phyloP scores from a whole-genome alignment of 2,888 invertebrate genomes.

The Eucriotettix oculatus region DNA sequence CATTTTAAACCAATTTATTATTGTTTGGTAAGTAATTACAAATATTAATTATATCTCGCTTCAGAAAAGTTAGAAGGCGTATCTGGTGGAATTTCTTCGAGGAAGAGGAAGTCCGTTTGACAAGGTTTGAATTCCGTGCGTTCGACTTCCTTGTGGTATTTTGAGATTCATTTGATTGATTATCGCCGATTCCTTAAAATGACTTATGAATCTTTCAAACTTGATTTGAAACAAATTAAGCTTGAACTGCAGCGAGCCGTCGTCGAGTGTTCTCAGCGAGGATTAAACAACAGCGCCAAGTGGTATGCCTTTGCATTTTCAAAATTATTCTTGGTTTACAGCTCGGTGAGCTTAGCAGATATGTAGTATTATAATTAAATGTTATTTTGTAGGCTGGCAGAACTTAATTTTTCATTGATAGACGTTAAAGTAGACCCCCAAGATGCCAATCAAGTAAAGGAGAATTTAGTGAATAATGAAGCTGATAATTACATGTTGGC shows the following conservation, averaged over 20 bases:
- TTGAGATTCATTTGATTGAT: too few relatives aligned
- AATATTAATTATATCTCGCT: too few relatives aligned
- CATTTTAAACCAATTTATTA: too few relatives aligned
- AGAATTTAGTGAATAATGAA: constrained; percentile 37
- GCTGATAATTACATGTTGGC: constrained; percentile 59
- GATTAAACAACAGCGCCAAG: constrained; percentile 65
- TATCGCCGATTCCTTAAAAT: constrained; percentile 14
- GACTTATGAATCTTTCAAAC: constrained; percentile 23
- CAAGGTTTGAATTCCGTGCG: too few relatives aligned
- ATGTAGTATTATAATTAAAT: constrained; percentile 3
- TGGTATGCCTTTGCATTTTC: constrained; percentile 33
- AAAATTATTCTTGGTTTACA: not conserved
- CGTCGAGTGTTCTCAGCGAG: constrained; percentile 59
- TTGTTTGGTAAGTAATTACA: too few relatives aligned
- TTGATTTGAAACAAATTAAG: constrained; percentile 45
- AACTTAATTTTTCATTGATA: constrained; percentile 60
- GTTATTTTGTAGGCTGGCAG: constrained; percentile 43
- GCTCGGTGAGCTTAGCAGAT: not conserved
- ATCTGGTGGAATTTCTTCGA: too few relatives aligned
- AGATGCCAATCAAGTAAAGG: constrained; percentile 23
- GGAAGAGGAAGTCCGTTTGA: too few relatives aligned
- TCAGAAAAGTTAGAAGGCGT: too few relatives aligned
- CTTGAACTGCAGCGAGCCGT: constrained; percentile 45
- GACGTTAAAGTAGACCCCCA: constrained; percentile 36
- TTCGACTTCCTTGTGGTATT: too few relatives aligned